phyloP scores from a whole-genome alignment of 2,888 invertebrate species.

The Asteroscopus sphinx region DNA sequence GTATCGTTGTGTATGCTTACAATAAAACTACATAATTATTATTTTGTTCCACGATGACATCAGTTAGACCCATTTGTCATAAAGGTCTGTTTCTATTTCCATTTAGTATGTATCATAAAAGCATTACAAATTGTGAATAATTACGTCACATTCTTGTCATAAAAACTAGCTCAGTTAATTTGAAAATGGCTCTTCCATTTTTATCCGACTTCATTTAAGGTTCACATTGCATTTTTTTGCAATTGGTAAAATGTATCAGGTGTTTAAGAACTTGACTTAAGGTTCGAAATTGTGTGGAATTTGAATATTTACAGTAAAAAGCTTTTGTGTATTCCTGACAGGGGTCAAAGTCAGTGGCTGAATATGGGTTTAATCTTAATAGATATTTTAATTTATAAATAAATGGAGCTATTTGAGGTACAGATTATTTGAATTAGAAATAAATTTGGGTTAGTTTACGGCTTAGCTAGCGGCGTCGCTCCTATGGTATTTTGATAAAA shows the following conservation, averaged over 20 bases:
- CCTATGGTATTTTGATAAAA: no score
- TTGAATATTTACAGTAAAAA: background rate
- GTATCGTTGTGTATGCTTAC: no score
- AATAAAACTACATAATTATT: no score
- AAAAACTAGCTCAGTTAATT: constrained; percentile 8
- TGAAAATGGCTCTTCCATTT: constrained; percentile 1
- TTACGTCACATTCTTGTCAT: constrained; percentile 4
- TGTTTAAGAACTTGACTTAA: background rate
- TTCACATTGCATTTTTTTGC: background rate
- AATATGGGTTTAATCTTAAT: constrained; percentile 21
- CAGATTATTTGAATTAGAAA: background rate
- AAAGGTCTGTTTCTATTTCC: background rate
- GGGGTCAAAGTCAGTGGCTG: constrained; percentile 5
- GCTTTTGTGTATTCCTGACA: constrained; percentile 5
- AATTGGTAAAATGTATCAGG: background rate
- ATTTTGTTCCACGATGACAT: background rate
- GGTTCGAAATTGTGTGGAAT: constrained; percentile 3
- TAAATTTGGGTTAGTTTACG: no score
- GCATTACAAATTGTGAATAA: background rate
- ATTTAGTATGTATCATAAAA: background rate
- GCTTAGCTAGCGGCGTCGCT: no score
- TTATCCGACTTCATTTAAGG: constrained; percentile 7
- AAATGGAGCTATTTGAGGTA: background rate
- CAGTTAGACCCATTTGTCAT: constrained; percentile 1
- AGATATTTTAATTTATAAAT: constrained; percentile 11